These are phyloP conservation scores for Anticlea derivata DNA, from an alignment of 2,888 invertebrate species.

Conservation along the genomic window DNA sequence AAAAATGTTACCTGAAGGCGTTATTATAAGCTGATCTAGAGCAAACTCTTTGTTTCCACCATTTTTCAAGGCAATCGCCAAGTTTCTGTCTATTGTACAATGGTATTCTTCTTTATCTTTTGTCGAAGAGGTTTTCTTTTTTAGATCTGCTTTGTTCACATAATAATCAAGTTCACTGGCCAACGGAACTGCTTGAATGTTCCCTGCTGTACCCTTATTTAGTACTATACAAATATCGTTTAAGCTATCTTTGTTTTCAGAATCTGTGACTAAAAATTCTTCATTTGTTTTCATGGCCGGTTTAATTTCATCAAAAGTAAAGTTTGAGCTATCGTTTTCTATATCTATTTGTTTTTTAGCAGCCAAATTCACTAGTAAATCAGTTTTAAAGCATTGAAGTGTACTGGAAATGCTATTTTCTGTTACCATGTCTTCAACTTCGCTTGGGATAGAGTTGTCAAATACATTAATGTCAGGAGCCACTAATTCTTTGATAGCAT, in stretches of 20 bases:
- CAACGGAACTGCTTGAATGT: constrained; percentile 5
- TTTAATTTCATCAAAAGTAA: constrained; percentile 6
- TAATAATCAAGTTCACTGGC: constrained; percentile 30
- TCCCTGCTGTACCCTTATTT: constrained; percentile 15
- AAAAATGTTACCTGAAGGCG: constrained; percentile 56
- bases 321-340: constrained; percentile 5
- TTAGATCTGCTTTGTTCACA: constrained; percentile 29
- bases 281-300: neutral
- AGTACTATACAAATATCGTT: constrained; percentile 12
- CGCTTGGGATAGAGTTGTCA: constrained; percentile 23
- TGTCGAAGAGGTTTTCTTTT: constrained; percentile 13
- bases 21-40: constrained; percentile 59
- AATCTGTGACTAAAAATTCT: neutral
- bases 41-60: constrained; percentile 48
- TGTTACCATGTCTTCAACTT: constrained; percentile 23
- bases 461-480: constrained; percentile 1
- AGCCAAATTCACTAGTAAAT: constrained; percentile 6
- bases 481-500: neutral
- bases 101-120: constrained; percentile 24
- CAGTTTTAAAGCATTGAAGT: constrained; percentile 14
- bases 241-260: neutral
- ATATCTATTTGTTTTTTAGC: constrained; percentile 10
- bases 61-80: constrained; percentile 61
- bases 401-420: constrained; percentile 23
- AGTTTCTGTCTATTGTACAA: constrained; percentile 63